phyloP scores from a whole-genome alignment of 1,140 invertebrate genomes.

The Cataglyphis hispanica region DNA sequence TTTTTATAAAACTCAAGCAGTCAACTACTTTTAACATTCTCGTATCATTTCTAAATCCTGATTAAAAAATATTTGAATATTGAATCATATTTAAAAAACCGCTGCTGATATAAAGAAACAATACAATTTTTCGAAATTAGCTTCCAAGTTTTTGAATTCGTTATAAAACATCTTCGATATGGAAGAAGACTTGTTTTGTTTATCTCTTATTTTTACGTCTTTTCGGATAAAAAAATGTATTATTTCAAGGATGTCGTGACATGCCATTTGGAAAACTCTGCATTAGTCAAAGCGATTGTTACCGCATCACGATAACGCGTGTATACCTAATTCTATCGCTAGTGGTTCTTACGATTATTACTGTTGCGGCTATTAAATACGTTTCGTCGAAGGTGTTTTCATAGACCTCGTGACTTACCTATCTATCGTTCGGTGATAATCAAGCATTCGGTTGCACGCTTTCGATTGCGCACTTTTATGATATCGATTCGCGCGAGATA shows the following conservation, averaged over 20 bases:
- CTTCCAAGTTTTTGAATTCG: not conserved
- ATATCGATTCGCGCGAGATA: slow-evolving; percentile 11
- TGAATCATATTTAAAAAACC: slow-evolving; percentile 9
- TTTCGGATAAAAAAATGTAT: not conserved
- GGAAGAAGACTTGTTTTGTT: not conserved
- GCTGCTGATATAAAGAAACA: not conserved
- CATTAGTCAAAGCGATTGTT: slow-evolving; percentile 45
- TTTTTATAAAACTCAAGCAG: not conserved
- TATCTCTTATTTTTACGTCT: not conserved
- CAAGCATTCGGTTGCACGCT: not conserved
- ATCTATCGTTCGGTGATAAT: slow-evolving; percentile 25
- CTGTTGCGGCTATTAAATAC: slow-evolving; percentile 39
- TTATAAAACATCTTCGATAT: not conserved
- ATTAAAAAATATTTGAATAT: slow-evolving; percentile 13
- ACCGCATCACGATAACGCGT: slow-evolving; percentile 41
- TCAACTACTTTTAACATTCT: not conserved
- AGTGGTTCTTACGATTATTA: slow-evolving; percentile 54
- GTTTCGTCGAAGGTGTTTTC: slow-evolving; percentile 12
- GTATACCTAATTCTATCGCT: slow-evolving; percentile 48
- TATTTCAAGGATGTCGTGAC: not conserved
- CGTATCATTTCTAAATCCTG: not conserved
- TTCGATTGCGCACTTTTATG: slow-evolving; percentile 14
- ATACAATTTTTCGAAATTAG: not conserved
- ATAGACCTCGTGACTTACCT: not conserved
- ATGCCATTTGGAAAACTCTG: slow-evolving; percentile 34